Conservation (phyloP, 2,113 vertebrate genomes). For the Probosciger aterrimus region DNA sequence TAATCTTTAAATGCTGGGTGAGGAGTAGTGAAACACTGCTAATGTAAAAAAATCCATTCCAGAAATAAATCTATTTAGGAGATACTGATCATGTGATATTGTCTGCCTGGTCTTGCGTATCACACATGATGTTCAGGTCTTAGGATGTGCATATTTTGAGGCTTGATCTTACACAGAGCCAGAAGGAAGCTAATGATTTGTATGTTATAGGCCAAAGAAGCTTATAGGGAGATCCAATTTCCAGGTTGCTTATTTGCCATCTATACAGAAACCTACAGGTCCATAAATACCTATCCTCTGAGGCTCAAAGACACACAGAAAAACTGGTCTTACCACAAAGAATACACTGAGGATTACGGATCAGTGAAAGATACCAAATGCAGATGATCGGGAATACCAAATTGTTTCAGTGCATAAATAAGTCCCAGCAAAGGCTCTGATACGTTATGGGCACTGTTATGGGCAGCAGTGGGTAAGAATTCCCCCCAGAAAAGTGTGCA, state of each 20-base stretch:
- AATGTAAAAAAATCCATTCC: background rate
- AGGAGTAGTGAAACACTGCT: background rate
- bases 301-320: background rate
- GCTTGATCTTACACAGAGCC: background rate
- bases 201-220: background rate
- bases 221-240: background rate
- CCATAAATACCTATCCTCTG: background rate
- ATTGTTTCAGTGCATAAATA: background rate
- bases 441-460: background rate
- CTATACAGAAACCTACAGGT: background rate
- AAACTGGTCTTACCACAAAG: background rate
- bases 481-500: background rate
- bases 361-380: background rate
- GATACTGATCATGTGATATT: background rate
- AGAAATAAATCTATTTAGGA: conserved; percentile 33
- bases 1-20: background rate
- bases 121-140: background rate
- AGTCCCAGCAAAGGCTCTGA: background rate
- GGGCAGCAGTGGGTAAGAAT: background rate
- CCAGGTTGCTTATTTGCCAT: background rate
- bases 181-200: background rate
- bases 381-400: background rate
- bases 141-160: background rate
- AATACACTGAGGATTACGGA: background rate
- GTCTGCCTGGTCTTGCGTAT: background rate